Percentiles rank a stretch among this genome's conserved stretches.
Evolutionary conservation across 2,888 invertebrate species (phyloP).

Genomic region (Dryococelus australis): DNA sequence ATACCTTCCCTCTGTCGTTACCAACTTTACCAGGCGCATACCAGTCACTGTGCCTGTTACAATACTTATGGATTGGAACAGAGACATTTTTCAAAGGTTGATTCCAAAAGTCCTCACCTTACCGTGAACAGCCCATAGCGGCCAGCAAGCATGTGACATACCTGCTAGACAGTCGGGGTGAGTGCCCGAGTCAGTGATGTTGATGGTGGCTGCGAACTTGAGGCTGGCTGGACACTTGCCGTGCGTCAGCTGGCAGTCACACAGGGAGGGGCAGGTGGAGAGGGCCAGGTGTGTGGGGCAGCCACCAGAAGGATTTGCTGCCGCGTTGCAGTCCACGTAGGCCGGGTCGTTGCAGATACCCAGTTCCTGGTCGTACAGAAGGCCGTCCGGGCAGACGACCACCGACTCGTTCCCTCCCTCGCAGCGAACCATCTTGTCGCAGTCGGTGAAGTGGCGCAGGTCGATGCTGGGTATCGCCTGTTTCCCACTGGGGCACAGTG

Average conservation of each 20-base stretch:
- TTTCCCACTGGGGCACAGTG: not conserved
- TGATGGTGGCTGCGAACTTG: not conserved
- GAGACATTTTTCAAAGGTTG: too few species aligned
- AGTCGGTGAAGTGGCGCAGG: not conserved
- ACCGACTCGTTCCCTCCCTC: not conserved
- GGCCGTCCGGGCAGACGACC: not conserved
- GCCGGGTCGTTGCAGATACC: not conserved
- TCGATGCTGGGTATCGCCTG: not conserved
- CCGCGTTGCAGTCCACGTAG: not conserved
- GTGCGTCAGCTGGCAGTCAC: not conserved
- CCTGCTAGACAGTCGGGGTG: not conserved
- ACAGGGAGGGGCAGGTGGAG: not conserved
- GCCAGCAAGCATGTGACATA: not conserved
- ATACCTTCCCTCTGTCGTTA: too few species aligned
- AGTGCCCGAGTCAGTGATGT: not conserved
- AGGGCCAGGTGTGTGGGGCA: not conserved
- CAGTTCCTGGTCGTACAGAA: not conserved
- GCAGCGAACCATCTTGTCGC: not conserved
- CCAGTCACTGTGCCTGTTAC: too few species aligned
- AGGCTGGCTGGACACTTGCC: not conserved
- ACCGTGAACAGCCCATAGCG: too few species aligned
- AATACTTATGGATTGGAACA: too few species aligned
- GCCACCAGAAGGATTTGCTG: not conserved
- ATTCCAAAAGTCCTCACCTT: too few species aligned
- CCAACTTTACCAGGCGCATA: too few species aligned